Base-by-base conservation (phyloP, 37 sponge, comb jelly and placozoan genomes). In the Hormiphora californensis region DNA sequence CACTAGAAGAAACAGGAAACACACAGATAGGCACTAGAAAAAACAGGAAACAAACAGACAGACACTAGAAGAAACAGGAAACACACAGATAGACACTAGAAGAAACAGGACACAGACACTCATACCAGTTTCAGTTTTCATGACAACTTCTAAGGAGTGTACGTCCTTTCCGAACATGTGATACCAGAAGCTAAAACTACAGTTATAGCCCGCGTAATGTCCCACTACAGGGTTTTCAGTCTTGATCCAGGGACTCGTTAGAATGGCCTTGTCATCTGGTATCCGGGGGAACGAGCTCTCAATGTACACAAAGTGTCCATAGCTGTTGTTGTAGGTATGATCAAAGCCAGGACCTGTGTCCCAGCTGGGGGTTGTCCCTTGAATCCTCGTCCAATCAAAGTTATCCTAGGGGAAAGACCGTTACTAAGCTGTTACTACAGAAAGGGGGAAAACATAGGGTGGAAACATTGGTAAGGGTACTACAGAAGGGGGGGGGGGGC, bases 311-410 rank as follows among this genome's bases (percentile, higher is more conserved):
- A 73, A 73, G 81, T 73, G 81, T n/a, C 81, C 81, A 46, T 43
- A 73, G 43, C 46, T 73, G 36, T 73, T 46, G 46, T 73, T 54
- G 51, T 39, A 55, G n/a, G 88, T 87, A 53, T 87, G 88, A 86
- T 87, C 88, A 31, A 41, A 63, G 11, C 88, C 57, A 3, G 88
- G 88, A 4, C 88, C 88, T 19, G 88, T 87, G 28, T 55, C 69
- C 54, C 54, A 54, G n/a, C 57, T 55, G 5, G 88, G 88, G 38
- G 88, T 87, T 46, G 69, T 69, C 1, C 88, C 88, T 32, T 87
- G 88, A 7, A 53, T 63, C 54, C 88, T 63, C 1, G 88, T 87
- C 88, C 88, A 87, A 41, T 87, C 69, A 31, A 87, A 63, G 88
- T 87, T 68, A 53, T 87, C 69, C 67, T 57, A 30, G 27, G 23